Evolutionary conservation across 2,113 vertebrate genomes (phyloP).

Genomic region (Illadopsis cleaveri): DNA sequence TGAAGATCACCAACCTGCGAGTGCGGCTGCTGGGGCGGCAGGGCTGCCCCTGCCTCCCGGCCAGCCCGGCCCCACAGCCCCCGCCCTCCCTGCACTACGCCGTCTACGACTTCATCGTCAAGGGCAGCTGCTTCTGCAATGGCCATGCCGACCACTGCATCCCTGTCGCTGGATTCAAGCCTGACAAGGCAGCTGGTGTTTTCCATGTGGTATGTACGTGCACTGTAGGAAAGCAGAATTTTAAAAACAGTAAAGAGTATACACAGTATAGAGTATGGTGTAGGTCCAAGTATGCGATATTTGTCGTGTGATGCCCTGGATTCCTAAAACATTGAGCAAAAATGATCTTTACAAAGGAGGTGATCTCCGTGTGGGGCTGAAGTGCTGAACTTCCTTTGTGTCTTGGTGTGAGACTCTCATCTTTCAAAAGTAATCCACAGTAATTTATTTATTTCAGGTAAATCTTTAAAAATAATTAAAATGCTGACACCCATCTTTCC

Average conservation of each 20-base stretch:
- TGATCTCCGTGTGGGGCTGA: background rate
- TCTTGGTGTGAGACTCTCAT: background rate
- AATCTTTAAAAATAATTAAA: background rate
- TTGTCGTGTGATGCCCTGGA: background rate
- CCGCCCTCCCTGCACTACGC: slow-evolving; percentile 81
- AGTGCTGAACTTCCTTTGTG: background rate
- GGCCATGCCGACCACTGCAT: slow-evolving; percentile 92
- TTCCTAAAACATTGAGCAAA: background rate
- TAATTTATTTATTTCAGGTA: background rate
- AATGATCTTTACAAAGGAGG: background rate
- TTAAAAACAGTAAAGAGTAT: background rate
- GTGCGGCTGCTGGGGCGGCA: slow-evolving; percentile 84
- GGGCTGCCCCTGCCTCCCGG: slow-evolving; percentile 82
- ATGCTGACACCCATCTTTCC: background rate
- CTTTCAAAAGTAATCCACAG: background rate
- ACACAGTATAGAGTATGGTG: fast-evolving
- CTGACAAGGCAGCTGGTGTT: slow-evolving; percentile 70
- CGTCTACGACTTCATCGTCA: slow-evolving; percentile 93
- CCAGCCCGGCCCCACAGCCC: background rate
- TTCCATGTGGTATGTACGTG: slow-evolving; percentile 82
- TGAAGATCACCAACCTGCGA: slow-evolving; percentile 91
- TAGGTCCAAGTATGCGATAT: fast-evolving
- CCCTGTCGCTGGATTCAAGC: slow-evolving; percentile 80
- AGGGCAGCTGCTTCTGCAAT: slow-evolving; percentile 96
- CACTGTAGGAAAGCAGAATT: background rate